These are phyloP conservation scores for Magallana gigas DNA, from an alignment of 1,140 invertebrate species.

Conservation along the genomic window DNA sequence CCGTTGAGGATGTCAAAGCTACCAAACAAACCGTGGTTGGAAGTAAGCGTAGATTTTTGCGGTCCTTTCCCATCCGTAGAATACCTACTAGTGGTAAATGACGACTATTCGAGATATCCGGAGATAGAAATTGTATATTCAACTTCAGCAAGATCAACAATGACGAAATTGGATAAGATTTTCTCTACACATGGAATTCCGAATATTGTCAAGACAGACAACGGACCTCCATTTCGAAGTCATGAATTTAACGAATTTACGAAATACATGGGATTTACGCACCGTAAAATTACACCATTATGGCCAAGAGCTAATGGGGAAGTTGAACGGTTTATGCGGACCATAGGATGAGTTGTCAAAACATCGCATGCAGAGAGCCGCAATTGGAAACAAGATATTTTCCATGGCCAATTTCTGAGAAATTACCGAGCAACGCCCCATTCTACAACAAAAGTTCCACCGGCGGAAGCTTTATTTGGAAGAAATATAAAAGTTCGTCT, in stretches of 20 bases:
- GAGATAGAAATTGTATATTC: constrained; percentile 33
- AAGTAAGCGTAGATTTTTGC: constrained; percentile 67
- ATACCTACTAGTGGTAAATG: constrained; percentile 61
- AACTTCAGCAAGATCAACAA: constrained; percentile 24
- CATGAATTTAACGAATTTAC: constrained; percentile 21
- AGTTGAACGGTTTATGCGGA: constrained; percentile 64
- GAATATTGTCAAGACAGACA: constrained; percentile 60
- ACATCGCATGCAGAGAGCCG: constrained; percentile 49
- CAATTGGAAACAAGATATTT: constrained; percentile 65
- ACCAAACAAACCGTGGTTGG: constrained; percentile 45
- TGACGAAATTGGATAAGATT: constrained; percentile 36
- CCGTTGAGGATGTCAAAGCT: constrained; percentile 59
- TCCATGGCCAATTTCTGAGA: constrained; percentile 52
- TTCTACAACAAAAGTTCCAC: constrained; percentile 56
- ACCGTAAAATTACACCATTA: constrained; percentile 61
- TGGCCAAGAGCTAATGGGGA: constrained; percentile 60
- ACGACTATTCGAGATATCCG: constrained; percentile 56
- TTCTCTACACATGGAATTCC: constrained; percentile 55
- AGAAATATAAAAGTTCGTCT: neutral
- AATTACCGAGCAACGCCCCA: constrained; percentile 63
- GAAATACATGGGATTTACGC: constrained; percentile 50
- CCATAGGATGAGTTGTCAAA: constrained; percentile 62
- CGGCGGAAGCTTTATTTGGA: constrained; percentile 54
- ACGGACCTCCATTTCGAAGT: constrained; percentile 57
- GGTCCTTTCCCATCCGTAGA: constrained; percentile 63